phyloP scores from a whole-genome alignment of 2,888 invertebrate species.

The Coleophora deauratella region DNA sequence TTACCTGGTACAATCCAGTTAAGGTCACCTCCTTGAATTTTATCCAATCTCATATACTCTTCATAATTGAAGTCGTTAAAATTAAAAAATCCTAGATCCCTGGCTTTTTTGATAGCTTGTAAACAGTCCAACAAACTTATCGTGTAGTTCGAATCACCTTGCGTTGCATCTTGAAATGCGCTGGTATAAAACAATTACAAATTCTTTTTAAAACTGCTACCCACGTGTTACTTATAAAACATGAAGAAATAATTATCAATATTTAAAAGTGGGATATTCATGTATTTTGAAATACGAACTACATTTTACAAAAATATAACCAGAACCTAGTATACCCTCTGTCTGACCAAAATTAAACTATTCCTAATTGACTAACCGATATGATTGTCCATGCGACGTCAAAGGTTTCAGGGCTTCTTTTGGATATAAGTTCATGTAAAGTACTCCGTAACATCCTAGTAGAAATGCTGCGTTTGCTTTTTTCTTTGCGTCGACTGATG shows the following conservation, averaged over 20 bases:
- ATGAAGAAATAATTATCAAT: too few species aligned
- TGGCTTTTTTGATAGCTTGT: conserved; percentile 79
- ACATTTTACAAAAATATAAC: too few species aligned
- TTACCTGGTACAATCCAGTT: conserved; percentile 92
- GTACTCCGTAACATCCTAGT: conserved; percentile 86
- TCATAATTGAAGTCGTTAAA: conserved; percentile 87
- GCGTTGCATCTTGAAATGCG: conserved; percentile 86
- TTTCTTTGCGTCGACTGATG: conserved; percentile 81
- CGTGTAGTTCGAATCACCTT: conserved; percentile 81
- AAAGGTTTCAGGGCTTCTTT: conserved; percentile 80
- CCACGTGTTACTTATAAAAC: too few species aligned
- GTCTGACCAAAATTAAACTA: too few species aligned
- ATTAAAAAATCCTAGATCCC: conserved; percentile 83
- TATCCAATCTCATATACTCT: conserved; percentile 88
- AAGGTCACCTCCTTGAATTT: conserved; percentile 89
- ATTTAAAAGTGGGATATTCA: too few species aligned
- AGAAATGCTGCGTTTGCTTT: conserved; percentile 91
- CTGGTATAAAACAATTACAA: conserved; percentile 28
- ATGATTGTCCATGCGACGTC: conserved; percentile 62
- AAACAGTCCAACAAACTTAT: conserved; percentile 79
- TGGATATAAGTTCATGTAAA: conserved; percentile 80
- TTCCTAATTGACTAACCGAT: conserved; percentile 52
- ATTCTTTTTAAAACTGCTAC: too few species aligned
- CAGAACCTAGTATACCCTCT: too few species aligned
- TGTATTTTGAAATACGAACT: too few species aligned